Conservation (phyloP, 2,113 vertebrate species). For the Platichthys flesus region DNA sequence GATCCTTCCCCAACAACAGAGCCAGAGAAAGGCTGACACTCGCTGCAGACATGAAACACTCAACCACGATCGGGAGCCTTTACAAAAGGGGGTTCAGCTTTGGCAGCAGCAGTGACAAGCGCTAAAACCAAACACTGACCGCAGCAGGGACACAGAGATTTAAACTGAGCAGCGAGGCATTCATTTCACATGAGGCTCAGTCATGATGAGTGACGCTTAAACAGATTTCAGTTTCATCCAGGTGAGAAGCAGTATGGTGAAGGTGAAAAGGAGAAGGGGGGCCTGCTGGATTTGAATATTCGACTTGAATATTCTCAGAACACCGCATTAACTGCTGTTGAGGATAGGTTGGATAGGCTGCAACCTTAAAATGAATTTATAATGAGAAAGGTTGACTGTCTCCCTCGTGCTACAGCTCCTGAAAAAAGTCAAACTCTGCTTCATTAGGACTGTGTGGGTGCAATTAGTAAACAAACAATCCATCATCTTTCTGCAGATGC, state of each 20-base stretch:
- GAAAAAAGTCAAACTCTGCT: too few relatives aligned
- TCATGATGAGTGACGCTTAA: conserved; percentile 22
- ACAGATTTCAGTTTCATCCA: conserved; percentile 20
- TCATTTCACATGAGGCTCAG: conserved; percentile 44
- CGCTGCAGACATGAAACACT: conserved; percentile 4
- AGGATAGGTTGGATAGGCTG: too few relatives aligned
- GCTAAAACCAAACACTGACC: conserved; percentile 22
- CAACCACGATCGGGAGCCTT: conserved; percentile 16
- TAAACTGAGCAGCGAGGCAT: conserved; percentile 29
- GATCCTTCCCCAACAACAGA: conserved; percentile 7
- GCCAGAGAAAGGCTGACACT: conserved; percentile 22
- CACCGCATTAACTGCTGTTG: too few relatives aligned
- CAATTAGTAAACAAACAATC: too few relatives aligned
- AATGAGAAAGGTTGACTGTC: too few relatives aligned
- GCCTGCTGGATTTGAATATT: not conserved
- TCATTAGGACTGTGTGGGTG: too few relatives aligned
- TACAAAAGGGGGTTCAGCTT: conserved; percentile 4
- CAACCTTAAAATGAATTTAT: too few relatives aligned
- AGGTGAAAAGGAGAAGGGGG: not conserved
- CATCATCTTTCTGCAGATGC: too few relatives aligned
- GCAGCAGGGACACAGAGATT: conserved; percentile 10
- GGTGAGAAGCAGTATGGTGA: not conserved
- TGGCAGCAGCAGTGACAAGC: conserved; percentile 26
- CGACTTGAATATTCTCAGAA: too few relatives aligned
- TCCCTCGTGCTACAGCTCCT: too few relatives aligned